Evolutionary conservation across 2,113 vertebrate species (phyloP).

Genomic region (Rutilus rutilus): DNA sequence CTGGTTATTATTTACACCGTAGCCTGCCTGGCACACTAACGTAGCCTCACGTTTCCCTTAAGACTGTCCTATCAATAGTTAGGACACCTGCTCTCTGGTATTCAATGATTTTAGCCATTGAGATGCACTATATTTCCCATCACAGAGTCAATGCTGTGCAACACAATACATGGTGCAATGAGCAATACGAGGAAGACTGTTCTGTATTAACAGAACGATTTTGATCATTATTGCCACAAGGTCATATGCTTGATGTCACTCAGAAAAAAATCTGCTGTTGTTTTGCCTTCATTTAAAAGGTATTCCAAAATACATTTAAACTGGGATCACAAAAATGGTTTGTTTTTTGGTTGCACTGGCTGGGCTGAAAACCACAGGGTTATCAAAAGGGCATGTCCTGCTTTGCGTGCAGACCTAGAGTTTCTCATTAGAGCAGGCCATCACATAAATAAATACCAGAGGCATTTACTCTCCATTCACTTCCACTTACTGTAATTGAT

Average conservation of each 20-base stretch:
- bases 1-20: slow-evolving; percentile 22
- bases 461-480: slow-evolving; percentile 21
- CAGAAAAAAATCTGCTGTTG: slow-evolving; percentile 10
- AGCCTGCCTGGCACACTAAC: slow-evolving; percentile 10
- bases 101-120: not conserved
- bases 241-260: not conserved
- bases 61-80: slow-evolving; percentile 23
- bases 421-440: slow-evolving; percentile 33
- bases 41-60: not conserved
- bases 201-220: slow-evolving; percentile 23
- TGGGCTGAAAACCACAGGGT: not conserved
- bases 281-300: slow-evolving; percentile 5
- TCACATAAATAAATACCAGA: slow-evolving; percentile 43
- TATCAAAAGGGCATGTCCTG: slow-evolving; percentile 4
- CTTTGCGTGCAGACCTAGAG: not conserved
- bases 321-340: not conserved
- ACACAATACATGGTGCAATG: not conserved
- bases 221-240: not conserved
- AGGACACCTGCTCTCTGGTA: slow-evolving; percentile 12
- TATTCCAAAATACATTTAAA: not conserved
- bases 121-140: slow-evolving; percentile 18
- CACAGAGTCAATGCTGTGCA: slow-evolving; percentile 1
- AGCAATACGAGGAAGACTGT: not conserved
- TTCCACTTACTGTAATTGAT: slow-evolving; percentile 30
- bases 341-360: not conserved